Percentiles rank a stretch among this genome's conserved stretches.
phyloP scores from a whole-genome alignment of 1,140 invertebrate species.

The Anastatus disparis region DNA sequence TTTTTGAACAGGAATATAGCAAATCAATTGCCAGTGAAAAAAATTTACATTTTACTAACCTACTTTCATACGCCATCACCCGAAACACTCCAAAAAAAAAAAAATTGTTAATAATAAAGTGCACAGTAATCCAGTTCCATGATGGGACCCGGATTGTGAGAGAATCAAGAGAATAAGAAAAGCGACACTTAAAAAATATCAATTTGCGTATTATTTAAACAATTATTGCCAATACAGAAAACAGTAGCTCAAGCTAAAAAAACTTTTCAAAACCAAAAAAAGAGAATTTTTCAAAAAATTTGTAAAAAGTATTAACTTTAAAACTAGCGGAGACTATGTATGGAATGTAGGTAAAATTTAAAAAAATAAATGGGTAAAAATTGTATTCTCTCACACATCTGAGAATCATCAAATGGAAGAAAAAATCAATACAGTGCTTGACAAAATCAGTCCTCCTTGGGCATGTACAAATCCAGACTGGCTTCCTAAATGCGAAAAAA shows the following conservation, averaged over 20 bases:
- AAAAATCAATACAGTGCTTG: background rate
- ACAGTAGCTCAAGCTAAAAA: background rate
- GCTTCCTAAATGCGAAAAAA: background rate
- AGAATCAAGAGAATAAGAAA: background rate
- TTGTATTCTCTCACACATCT: background rate
- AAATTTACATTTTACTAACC: background rate
- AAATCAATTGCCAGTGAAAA: background rate
- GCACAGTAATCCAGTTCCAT: conserved; percentile 2
- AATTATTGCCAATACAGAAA: background rate
- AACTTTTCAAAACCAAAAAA: conserved; percentile 30
- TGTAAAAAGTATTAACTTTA: conserved; percentile 7
- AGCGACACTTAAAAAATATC: background rate
- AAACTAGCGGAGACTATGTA: background rate
- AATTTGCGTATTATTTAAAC: conserved; percentile 6
- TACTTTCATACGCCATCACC: background rate
- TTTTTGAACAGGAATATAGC: background rate
- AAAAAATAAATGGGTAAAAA: conserved; percentile 7
- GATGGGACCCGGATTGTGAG: conserved; percentile 33
- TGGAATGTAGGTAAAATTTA: background rate
- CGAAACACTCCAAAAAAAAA: conserved; percentile 5
- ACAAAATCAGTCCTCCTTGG: background rate
- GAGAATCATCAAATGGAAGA: background rate
- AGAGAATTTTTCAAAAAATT: conserved; percentile 9
- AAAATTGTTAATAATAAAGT: background rate
- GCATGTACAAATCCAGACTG: background rate